Evolutionary conservation across 1,140 invertebrate genomes (phyloP).

Genomic region (Macrobrachium nipponense): DNA sequence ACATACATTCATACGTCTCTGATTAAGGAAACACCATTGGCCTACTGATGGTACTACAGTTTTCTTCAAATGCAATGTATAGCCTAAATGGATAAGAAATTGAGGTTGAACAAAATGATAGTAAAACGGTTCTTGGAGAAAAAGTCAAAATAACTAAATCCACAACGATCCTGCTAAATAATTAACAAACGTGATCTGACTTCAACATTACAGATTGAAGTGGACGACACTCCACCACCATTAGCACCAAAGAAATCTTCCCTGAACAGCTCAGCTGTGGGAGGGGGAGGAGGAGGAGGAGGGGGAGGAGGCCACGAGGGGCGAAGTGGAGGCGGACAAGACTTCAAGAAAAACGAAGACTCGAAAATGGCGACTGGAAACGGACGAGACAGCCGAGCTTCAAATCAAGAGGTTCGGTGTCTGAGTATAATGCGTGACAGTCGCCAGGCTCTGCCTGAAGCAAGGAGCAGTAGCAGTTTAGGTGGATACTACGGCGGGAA

Average conservation of each 20-base stretch:
- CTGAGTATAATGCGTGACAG: no score
- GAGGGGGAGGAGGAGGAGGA: neutral
- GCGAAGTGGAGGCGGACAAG: conserved; percentile 3
- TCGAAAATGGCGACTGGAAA: neutral
- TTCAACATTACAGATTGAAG: conserved; percentile 32
- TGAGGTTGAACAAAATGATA: no score
- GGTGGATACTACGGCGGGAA: neutral
- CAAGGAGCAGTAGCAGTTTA: no score
- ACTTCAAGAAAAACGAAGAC: neutral
- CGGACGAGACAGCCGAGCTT: neutral
- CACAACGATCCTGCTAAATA: neutral
- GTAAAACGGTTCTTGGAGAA: neutral
- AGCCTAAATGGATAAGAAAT: no score
- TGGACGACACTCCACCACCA: conserved; percentile 49
- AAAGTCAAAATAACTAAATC: conserved; percentile 1
- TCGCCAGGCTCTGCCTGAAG: no score
- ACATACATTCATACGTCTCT: no score
- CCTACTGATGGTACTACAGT: no score
- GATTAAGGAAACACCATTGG: no score
- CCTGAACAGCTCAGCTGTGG: neutral
- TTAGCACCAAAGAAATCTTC: conserved; percentile 49
- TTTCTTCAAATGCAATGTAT: no score
- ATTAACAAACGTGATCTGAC: neutral
- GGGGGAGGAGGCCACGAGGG: conserved; percentile 18
- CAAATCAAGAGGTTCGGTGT: neutral